A percentile compares a stretch with the other conserved stretches of the same genome.
These are phyloP conservation scores for Adrianichthys oophorus DNA, from an alignment of 2,797 vertebrate genomes.

Conservation along the genomic window DNA sequence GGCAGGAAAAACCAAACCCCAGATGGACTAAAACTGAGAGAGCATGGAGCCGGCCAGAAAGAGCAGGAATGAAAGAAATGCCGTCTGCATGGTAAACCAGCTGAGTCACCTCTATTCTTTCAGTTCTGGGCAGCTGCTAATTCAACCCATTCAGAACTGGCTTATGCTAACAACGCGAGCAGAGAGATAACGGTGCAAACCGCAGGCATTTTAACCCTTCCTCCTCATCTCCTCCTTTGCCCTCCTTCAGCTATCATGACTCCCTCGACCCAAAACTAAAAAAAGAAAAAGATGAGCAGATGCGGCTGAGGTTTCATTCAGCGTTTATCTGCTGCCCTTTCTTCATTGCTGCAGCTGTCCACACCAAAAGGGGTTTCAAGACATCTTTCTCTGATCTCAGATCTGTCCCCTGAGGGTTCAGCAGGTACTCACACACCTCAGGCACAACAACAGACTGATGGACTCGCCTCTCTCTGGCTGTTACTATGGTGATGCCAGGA, in stretches of 20 bases:
- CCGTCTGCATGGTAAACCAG: conserved; percentile 69
- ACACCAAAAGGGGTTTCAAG: conserved; percentile 10
- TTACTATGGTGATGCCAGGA: conserved; percentile 71
- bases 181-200: conserved; percentile 50
- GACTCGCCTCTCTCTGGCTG: conserved; percentile 50
- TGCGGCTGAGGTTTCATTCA: no score
- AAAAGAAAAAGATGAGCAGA: neutral
- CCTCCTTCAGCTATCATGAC: neutral
- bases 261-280: neutral
- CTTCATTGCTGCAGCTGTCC: neutral
- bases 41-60: conserved; percentile 23
- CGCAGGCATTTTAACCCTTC: conserved; percentile 43
- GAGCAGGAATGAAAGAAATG: conserved; percentile 57
- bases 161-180: conserved; percentile 68
- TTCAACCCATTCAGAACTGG: conserved; percentile 71
- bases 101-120: conserved; percentile 79
- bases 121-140: conserved; percentile 65
- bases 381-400: conserved; percentile 24
- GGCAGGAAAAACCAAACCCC: neutral
- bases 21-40: conserved; percentile 11
- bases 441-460: conserved; percentile 37
- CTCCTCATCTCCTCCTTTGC: neutral
- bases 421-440: conserved; percentile 37
- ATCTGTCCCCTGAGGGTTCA: conserved; percentile 17
- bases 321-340: neutral